Evolutionary conservation across 1,140 invertebrate genomes (phyloP).

Genomic region (Agraylea sexmaculata): DNA sequence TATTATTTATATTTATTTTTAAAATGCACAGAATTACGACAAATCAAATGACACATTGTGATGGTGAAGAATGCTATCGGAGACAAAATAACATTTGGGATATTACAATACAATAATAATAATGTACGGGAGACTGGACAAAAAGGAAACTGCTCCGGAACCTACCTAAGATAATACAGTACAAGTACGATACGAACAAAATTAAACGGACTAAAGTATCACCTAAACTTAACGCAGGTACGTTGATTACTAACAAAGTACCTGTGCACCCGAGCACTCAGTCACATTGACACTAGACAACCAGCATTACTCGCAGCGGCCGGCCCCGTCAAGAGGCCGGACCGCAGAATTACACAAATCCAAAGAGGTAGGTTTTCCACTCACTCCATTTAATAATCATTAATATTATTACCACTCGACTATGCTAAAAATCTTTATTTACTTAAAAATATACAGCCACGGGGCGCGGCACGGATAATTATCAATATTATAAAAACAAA

Average conservation of each 20-base stretch:
- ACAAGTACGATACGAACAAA: conserved; percentile 40
- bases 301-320: neutral
- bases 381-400: conserved; percentile 8
- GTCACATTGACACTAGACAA: conserved; percentile 19
- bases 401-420: conserved; percentile 13
- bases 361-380: conserved; percentile 38
- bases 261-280: conserved; percentile 20
- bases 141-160: too few relatives aligned
- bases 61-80: too few relatives aligned
- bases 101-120: too few relatives aligned
- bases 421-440: conserved; percentile 20
- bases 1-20: too few relatives aligned
- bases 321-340: conserved; percentile 22
- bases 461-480: conserved; percentile 1
- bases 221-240: conserved; percentile 34
- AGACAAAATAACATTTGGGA: too few relatives aligned
- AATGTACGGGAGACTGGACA: too few relatives aligned
- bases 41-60: too few relatives aligned
- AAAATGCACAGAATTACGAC: too few relatives aligned
- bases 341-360: conserved; percentile 40
- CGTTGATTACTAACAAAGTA: conserved; percentile 20
- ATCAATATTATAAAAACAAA: conserved; percentile 1
- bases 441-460: conserved; percentile 7
- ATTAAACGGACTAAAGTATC: conserved; percentile 40
- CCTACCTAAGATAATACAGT: conserved; percentile 43